A percentile compares a stretch with the other conserved stretches of the same genome.
phyloP scores from a whole-genome alignment of 2,797 vertebrate genomes.

The Tokudaia tokunoshimensis region DNA sequence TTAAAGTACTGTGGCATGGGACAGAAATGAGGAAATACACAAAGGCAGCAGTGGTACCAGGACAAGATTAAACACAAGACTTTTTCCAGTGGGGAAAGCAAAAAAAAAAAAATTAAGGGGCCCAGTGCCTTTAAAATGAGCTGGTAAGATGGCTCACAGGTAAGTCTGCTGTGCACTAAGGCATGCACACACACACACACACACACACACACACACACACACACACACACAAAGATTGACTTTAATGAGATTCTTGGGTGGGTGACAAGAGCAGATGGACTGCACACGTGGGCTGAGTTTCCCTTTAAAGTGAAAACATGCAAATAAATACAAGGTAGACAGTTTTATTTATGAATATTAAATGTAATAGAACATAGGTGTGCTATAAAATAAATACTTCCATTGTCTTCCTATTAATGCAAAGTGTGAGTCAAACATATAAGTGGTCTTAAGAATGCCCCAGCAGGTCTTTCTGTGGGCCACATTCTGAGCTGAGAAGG shows the following conservation, averaged over 20 bases:
- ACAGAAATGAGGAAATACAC: constrained; percentile 53
- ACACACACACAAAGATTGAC: not conserved
- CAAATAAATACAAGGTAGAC: not conserved
- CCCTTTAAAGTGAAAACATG: not conserved
- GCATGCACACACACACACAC: not conserved
- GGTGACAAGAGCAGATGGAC: not conserved
- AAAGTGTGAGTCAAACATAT: not conserved
- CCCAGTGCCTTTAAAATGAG: not conserved
- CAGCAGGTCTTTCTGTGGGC: not conserved
- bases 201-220: not conserved
- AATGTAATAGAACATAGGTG: not conserved
- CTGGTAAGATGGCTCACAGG: not conserved
- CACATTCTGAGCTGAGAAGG: not conserved
- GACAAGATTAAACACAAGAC: not conserved
- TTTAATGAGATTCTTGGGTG: not conserved
- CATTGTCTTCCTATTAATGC: not conserved
- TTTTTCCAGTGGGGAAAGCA: not conserved
- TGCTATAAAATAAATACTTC: not conserved
- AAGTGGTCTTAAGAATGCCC: not conserved
- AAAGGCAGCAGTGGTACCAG: not conserved
- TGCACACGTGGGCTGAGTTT: not conserved
- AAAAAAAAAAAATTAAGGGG: not conserved
- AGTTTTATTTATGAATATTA: not conserved
- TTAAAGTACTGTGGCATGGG: constrained; percentile 95
- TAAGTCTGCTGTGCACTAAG: not conserved